These are phyloP conservation scores for Aphodius granarius DNA, from an alignment of 2,888 invertebrate species.

Conservation along the genomic window DNA sequence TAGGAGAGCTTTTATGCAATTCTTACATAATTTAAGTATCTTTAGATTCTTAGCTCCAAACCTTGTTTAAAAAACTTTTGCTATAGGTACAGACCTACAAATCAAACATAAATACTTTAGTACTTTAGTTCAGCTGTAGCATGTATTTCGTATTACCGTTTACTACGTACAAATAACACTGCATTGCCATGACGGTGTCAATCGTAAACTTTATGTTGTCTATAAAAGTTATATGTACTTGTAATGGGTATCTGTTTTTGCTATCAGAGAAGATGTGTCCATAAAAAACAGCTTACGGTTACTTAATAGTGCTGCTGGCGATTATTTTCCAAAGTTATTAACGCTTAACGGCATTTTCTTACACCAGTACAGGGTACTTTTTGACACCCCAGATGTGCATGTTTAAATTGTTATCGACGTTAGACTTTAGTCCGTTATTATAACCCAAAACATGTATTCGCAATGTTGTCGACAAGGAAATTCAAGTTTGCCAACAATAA, in stretches of 20 bases:
- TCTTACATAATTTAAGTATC: no score
- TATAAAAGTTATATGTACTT: neutral
- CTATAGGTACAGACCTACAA: no score
- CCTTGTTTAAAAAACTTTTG: no score
- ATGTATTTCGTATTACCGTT: neutral
- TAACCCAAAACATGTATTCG: no score
- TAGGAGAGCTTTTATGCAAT: no score
- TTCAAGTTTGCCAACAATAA: no score
- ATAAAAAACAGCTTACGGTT: neutral
- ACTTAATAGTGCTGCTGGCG: neutral
- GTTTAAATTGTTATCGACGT: neutral
- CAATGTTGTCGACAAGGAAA: no score
- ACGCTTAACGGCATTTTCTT: neutral
- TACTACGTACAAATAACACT: neutral
- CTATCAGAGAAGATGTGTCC: neutral
- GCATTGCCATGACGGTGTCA: neutral
- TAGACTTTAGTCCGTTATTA: no score
- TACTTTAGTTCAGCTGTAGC: no score
- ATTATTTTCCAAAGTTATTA: neutral
- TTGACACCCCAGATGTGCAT: neutral
- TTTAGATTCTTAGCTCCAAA: no score
- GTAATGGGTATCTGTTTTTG: neutral
- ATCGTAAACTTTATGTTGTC: neutral
- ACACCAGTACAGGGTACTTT: neutral
- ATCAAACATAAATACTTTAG: no score